These are phyloP conservation scores for Hemistola chrysoprasaria DNA, from an alignment of 2,888 invertebrate species.

Conservation along the genomic window DNA sequence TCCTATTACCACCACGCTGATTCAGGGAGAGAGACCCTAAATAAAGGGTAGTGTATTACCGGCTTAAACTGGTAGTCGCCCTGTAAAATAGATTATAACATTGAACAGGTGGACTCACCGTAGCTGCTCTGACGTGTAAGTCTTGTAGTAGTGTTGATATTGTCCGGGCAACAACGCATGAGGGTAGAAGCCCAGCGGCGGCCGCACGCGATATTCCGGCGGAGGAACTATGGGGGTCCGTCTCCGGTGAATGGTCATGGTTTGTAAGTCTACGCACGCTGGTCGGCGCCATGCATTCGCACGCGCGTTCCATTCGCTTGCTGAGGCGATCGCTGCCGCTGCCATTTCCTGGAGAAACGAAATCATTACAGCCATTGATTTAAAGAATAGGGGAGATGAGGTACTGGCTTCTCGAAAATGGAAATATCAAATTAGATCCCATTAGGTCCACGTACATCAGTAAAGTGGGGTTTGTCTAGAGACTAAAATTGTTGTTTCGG, in stretches of 20 bases:
- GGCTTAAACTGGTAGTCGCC: too few species aligned
- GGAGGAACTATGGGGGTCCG: slow-evolving; percentile 36
- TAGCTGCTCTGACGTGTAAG: slow-evolving; percentile 91
- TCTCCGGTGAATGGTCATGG: slow-evolving; percentile 89
- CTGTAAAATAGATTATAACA: too few species aligned
- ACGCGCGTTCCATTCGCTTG: slow-evolving; percentile 93
- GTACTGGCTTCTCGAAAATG: too few species aligned
- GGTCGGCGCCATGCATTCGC: slow-evolving; percentile 89
- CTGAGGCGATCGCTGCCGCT: slow-evolving; percentile 92
- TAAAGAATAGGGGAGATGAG: too few species aligned
- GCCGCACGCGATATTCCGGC: slow-evolving; percentile 49
- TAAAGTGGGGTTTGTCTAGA: too few species aligned
- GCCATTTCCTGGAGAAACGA: slow-evolving; percentile 83
- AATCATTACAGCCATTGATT: too few species aligned
- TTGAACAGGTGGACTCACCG: slow-evolving; percentile 30
- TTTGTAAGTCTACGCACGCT: slow-evolving; percentile 96
- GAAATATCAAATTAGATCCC: too few species aligned
- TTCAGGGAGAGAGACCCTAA: too few species aligned
- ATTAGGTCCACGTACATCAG: too few species aligned
- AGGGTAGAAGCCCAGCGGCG: slow-evolving; percentile 89
- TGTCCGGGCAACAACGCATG: slow-evolving; percentile 98
- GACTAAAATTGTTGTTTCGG: too few species aligned
- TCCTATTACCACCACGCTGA: too few species aligned
- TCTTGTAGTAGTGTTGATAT: slow-evolving; percentile 92
- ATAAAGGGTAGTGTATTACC: too few species aligned